These are phyloP conservation scores for Gorsachius magnificus DNA, from an alignment of 2,797 vertebrate species.

Conservation along the genomic window DNA sequence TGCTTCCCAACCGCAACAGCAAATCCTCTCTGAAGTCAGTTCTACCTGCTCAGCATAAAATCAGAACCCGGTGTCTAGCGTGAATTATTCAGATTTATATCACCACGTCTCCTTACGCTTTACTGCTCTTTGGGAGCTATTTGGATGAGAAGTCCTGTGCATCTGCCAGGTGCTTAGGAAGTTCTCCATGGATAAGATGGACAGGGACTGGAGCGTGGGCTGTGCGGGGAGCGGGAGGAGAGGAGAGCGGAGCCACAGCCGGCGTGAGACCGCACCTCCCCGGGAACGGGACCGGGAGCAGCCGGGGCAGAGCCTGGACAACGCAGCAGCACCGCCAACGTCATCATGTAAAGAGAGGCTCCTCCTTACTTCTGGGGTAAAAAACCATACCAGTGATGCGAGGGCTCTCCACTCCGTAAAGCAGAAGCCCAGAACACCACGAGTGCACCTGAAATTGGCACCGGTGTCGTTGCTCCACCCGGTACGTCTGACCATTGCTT, in stretches of 20 bases:
- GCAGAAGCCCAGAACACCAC: not conserved
- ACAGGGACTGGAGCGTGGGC: no score
- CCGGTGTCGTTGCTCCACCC: not conserved
- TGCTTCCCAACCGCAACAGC: not conserved
- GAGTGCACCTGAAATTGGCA: not conserved
- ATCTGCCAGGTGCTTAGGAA: not conserved
- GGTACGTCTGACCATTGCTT: not conserved
- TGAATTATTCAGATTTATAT: not conserved
- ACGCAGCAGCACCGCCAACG: not conserved
- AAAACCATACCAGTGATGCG: rapidly evolving
- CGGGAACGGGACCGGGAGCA: not conserved
- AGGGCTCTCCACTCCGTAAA: not conserved
- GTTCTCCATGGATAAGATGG: not conserved
- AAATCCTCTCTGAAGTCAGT: not conserved
- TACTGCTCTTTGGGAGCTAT: not conserved
- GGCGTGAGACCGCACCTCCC: no score
- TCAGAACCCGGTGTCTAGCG: not conserved
- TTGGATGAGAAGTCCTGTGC: not conserved
- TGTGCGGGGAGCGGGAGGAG: not conserved
- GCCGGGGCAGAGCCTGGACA: not conserved
- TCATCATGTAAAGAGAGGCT: not conserved
- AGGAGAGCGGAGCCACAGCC: not conserved
- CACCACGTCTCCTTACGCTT: not conserved
- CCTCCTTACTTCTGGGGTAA: not conserved
- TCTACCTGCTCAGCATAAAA: not conserved